Conservation (phyloP, 2,797 vertebrate genomes). For the Amblyraja radiata region DNA sequence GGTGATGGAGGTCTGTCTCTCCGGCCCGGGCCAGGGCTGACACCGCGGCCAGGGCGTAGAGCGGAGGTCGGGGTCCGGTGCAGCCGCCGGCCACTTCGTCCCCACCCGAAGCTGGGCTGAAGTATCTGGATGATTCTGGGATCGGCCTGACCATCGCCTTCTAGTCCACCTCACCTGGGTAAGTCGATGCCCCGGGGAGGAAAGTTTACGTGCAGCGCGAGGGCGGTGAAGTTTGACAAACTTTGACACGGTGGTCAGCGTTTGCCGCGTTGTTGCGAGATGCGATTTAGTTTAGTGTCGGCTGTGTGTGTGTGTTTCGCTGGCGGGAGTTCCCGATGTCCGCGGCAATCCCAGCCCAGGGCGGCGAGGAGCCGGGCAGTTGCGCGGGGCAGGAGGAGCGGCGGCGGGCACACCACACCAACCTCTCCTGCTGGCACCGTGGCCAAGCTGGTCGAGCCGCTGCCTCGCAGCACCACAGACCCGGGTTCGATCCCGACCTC, state of each 20-base stretch:
- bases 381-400: too few relatives aligned
- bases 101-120: background rate
- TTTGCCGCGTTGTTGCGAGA: background rate
- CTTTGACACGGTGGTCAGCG: background rate
- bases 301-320: too few relatives aligned
- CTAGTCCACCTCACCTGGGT: constrained; percentile 25
- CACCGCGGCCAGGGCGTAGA: too few relatives aligned
- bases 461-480: too few relatives aligned
- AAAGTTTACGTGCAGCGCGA: background rate
- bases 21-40: background rate
- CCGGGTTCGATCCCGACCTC: too few relatives aligned
- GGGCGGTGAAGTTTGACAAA: background rate
- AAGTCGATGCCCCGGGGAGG: background rate
- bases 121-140: background rate
- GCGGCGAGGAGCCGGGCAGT: too few relatives aligned
- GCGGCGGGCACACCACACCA: too few relatives aligned
- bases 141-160: background rate
- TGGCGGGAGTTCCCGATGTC: background rate
- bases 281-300: background rate
- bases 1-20: background rate
- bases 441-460: too few relatives aligned
- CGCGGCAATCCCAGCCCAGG: background rate
- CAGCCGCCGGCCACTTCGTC: background rate
- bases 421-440: too few relatives aligned
- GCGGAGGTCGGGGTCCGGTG: background rate